A percentile compares a stretch with the other conserved stretches of the same genome.
phyloP scores from a whole-genome alignment of 2,797 vertebrate genomes.

The Calcarius lapponicus region DNA sequence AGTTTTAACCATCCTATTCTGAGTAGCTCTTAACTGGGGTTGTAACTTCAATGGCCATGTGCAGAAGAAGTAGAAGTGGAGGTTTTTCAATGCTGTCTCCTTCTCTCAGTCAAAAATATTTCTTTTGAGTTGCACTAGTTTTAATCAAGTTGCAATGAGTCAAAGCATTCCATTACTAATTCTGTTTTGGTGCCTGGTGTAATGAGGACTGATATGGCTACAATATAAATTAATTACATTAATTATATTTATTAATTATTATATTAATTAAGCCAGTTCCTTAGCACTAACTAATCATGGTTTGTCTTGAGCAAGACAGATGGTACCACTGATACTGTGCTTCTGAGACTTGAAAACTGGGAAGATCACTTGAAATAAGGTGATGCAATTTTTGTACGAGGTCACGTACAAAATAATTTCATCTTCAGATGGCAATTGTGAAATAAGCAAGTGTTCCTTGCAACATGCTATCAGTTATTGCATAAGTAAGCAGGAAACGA shows the following conservation, averaged over 20 bases:
- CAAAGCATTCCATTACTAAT: neutral
- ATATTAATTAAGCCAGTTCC: neutral
- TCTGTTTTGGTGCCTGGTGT: neutral
- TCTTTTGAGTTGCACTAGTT: neutral
- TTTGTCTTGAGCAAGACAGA: neutral
- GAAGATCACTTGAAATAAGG: neutral
- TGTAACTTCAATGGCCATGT: neutral
- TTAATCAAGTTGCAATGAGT: neutral
- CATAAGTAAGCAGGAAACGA: neutral
- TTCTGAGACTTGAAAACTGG: neutral
- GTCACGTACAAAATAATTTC: neutral
- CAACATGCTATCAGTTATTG: neutral
- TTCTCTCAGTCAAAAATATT: neutral
- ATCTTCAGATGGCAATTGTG: neutral
- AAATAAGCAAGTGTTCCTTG: neutral
- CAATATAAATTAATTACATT: neutral
- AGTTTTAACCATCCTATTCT: neutral
- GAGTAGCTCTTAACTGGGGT: neutral
- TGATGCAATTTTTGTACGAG: constrained; percentile 28
- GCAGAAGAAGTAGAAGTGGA: neutral
- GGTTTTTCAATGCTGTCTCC: neutral
- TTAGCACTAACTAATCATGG: neutral
- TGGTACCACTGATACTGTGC: neutral
- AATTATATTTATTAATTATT: neutral
- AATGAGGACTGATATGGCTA: neutral